phyloP scores from a whole-genome alignment of 2,797 vertebrate genomes.

The Sebastes oblongus region DNA sequence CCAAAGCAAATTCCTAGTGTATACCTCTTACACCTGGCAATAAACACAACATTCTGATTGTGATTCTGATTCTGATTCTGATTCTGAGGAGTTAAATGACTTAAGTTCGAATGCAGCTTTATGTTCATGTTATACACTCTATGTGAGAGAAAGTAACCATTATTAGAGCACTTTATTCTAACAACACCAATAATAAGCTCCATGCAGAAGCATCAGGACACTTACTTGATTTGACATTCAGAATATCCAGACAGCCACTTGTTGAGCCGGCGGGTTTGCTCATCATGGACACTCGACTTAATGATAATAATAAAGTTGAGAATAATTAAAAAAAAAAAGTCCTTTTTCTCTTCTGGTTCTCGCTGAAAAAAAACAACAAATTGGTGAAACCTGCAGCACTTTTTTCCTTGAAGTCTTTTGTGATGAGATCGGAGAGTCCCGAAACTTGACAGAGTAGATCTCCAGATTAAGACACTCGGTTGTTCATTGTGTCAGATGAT shows the following conservation, averaged over 20 bases:
- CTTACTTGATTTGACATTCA: constrained; percentile 88
- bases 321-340: background rate
- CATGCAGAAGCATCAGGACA: constrained; percentile 28
- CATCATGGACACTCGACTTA: constrained; percentile 83
- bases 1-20: no score
- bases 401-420: constrained; percentile 6
- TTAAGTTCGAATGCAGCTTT: background rate
- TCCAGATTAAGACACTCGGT: constrained; percentile 14
- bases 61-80: no score
- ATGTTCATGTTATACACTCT: background rate
- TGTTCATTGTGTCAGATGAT: background rate
- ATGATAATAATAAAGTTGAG: constrained; percentile 36
- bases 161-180: background rate
- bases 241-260: constrained; percentile 94
- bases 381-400: background rate
- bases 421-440: constrained; percentile 6
- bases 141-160: background rate
- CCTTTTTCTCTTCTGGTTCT: constrained; percentile 4
- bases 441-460: constrained; percentile 29
- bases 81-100: no score
- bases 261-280: constrained; percentile 98
- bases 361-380: background rate
- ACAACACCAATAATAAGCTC: background rate
- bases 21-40: no score
- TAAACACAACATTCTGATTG: no score